Base-by-base conservation (phyloP, 2,113 vertebrate species). In the Poeciliopsis retropinna region DNA sequence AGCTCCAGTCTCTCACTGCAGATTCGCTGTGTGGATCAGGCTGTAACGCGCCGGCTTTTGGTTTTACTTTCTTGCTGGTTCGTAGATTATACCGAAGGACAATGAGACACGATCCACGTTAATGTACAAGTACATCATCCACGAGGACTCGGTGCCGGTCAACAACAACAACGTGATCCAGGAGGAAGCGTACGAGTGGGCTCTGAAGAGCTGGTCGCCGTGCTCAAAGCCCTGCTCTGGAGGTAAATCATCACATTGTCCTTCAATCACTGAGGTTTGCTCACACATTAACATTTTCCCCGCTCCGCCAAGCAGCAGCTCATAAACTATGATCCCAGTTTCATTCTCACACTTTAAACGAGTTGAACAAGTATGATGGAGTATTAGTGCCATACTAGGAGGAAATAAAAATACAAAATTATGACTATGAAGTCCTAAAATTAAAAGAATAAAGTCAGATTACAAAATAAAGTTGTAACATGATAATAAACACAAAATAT, bases 151-250 rank as follows among this genome's bases (percentile, higher is more conserved):
- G 0, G 95, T 98, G 4, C 97, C 97, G 0, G 94, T 99, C 88
- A 97, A 95, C 93, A 98, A 95, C 92, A 99, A 99, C 93, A 98
- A 99, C 0, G 96, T 99, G 8, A 96, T 99, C 39, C 97, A 97
- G 88, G 98, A 99, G 67, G 97, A 99, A 68, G 75, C 91, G 0
- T 99, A 96, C 0, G 98, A 99, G 87, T 99, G 98, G 98, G 98
- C 97, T 0, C 88, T 99, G 64, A 99, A 98, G 94, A 99, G 95
- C 76, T 99, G 98, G 98, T 98, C 98, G 0, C 96, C 95, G 1
- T 99, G 98, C 66, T 97, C 97, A 84, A 96, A 95, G 79, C 95
- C 96, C 10, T 99, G 98, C 7, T 95, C 96, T 1, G 97, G 96
- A 96, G 98, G 98, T 98, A 95, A 93, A 29, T 14, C 62, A 29